A percentile compares a stretch with the other conserved stretches of the same genome.
phyloP scores from a whole-genome alignment of 2,113 vertebrate genomes.

The Pardalotus punctatus region DNA sequence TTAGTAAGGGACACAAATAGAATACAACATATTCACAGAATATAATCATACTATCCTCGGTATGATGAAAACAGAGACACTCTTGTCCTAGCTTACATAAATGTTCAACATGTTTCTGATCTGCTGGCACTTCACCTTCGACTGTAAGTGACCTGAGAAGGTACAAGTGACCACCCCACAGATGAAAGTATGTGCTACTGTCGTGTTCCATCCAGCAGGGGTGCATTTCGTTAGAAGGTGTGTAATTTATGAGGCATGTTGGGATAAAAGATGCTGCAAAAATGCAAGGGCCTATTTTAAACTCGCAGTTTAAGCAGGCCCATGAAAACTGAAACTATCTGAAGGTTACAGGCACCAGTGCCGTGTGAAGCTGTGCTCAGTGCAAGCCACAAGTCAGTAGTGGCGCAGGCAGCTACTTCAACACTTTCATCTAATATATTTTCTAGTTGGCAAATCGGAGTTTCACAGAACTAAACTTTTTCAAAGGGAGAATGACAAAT shows the following conservation, averaged over 20 bases:
- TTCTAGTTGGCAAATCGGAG: neutral
- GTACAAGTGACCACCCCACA: neutral
- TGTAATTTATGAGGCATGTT: neutral
- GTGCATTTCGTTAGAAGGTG: neutral
- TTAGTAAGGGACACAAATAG: neutral
- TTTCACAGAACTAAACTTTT: neutral
- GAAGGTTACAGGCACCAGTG: neutral
- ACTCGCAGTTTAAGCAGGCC: neutral
- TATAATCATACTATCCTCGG: neutral
- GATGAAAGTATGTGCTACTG: neutral
- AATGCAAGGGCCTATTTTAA: neutral
- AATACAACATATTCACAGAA: neutral
- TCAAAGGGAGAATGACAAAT: neutral
- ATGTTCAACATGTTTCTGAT: neutral
- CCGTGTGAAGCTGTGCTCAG: neutral
- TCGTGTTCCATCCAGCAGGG: neutral
- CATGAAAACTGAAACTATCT: neutral
- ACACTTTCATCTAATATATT: neutral
- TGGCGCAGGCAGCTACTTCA: neutral
- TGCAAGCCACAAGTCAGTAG: neutral
- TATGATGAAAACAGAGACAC: neutral
- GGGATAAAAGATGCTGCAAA: neutral
- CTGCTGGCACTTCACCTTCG: neutral
- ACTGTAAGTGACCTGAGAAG: neutral
- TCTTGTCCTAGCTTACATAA: neutral